Conservation (phyloP, 35 echinoderm and acorn worm genomes). For the Apostichopus parvimensis region DNA sequence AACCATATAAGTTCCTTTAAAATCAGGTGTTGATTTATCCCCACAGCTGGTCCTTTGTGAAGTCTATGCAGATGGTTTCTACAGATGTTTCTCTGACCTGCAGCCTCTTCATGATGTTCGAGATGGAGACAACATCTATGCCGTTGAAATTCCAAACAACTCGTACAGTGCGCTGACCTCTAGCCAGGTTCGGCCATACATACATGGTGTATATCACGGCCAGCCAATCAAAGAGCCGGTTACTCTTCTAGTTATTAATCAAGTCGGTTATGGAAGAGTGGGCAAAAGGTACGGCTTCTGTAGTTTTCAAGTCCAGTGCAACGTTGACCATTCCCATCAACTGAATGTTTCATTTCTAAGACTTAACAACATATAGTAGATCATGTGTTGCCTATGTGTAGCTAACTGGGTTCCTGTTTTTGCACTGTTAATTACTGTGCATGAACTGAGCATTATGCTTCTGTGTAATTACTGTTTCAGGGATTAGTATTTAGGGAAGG, state of each 20-base stretch:
- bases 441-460: too few relatives aligned
- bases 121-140: constrained; percentile 89
- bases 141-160: constrained; percentile 92
- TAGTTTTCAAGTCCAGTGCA: too few relatives aligned
- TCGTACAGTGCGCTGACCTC: constrained; percentile 68
- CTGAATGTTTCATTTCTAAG: too few relatives aligned
- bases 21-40: not conserved
- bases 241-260: constrained; percentile 82
- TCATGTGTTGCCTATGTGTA: too few relatives aligned
- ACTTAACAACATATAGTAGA: too few relatives aligned
- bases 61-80: constrained; percentile 93
- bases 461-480: too few relatives aligned
- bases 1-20: not conserved
- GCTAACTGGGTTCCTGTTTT: too few relatives aligned
- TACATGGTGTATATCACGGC: constrained; percentile 84
- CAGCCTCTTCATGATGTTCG: constrained; percentile 82
- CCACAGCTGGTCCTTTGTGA: constrained; percentile 92
- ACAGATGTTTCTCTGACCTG: constrained; percentile 79
- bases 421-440: too few relatives aligned
- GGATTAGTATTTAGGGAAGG: too few relatives aligned
- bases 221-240: constrained; percentile 83
- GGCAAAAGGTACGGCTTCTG: constrained; percentile 73
- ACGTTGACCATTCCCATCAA: too few relatives aligned
- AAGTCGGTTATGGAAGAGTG: constrained; percentile 67
- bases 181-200: constrained; percentile 67